Base-by-base conservation (phyloP, 2,113 vertebrate genomes). In the Smithornis capensis region DNA sequence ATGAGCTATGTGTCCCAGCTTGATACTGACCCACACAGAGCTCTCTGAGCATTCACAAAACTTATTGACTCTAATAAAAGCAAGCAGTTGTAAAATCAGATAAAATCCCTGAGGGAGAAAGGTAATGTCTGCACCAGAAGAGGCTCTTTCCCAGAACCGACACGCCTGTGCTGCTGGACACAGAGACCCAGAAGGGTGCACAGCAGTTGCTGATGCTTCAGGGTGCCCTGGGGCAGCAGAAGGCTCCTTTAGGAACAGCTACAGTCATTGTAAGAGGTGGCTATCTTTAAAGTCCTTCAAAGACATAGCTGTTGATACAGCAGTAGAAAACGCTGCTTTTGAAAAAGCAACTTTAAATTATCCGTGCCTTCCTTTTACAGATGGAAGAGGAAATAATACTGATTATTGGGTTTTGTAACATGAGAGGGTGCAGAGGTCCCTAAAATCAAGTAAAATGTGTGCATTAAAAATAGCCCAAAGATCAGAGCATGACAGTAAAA, bases 91-190 rank as follows among this genome's bases (percentile, higher is more conserved):
- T 85, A 91, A 73, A 93, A 79, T 1, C 4, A 80, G 49, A 60
- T 75, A n/a, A 87, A 71, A 70, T 40, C 35, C 35, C 18, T 0
- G 1, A 75, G 40, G 27, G 19, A 73, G 9, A 56, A 92, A 53
- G 55, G 49, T 73, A 42, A 69, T 45, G 49, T 28, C 31, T 14
- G 8, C 63, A 87, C 19, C 45, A 73, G 53, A 19, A 73, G 7
- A 64, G 8, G 19, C 55, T 52, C 0, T 7, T 86, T 29, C 8
- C 21, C 33, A 50, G 33, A 11, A 28, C 23, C 29, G 53, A 23
- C 19, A 17, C 0, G 0, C 12, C 23, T 2, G 0, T 56, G 42
- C 22, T 7, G 5, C 17, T 37, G 40, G 17, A 55, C 45, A 59
- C 28, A 57, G 62, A 23, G 8, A 88, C 4, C 14, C 63, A 49